phyloP scores from a whole-genome alignment of 2,888 invertebrate genomes.

The Eristalis intricaria region DNA sequence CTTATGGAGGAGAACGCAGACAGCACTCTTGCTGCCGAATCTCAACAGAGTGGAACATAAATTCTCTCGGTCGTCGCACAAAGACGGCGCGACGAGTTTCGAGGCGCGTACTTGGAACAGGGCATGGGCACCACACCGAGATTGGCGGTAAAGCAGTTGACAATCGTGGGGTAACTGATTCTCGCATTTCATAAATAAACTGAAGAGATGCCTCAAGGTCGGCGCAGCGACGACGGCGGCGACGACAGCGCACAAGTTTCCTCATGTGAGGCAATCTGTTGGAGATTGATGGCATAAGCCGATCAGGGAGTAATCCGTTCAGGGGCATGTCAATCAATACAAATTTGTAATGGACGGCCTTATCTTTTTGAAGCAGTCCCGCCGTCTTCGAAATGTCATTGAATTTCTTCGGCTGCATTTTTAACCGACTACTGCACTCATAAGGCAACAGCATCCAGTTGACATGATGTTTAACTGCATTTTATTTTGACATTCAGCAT shows the following conservation, averaged over 20 bases:
- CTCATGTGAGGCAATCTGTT: neutral
- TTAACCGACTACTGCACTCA: too few species aligned
- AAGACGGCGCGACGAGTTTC: conserved; percentile 7
- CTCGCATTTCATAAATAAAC: conserved; percentile 44
- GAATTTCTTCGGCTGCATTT: neutral
- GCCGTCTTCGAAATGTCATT: neutral
- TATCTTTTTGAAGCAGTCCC: neutral
- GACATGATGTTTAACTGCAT: too few species aligned
- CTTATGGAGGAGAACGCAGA: conserved; percentile 35
- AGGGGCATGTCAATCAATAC: neutral
- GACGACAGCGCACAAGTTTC: neutral
- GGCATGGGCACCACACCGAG: conserved; percentile 23
- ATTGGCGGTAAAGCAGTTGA: neutral
- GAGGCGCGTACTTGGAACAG: neutral
- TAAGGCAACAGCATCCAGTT: too few species aligned
- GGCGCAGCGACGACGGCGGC: neutral
- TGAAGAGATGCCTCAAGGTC: conserved; percentile 12
- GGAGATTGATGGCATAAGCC: neutral
- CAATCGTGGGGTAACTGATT: conserved; percentile 16
- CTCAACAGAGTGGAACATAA: conserved; percentile 35
- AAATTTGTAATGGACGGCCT: neutral
- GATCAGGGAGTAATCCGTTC: neutral
- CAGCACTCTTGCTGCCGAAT: conserved; percentile 57
- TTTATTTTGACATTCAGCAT: too few species aligned
- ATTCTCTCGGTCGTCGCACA: conserved; percentile 32